A percentile compares a stretch with the other conserved stretches of the same genome.
phyloP scores from a whole-genome alignment of 53 echinoderm and acorn worm species.

The Holothuria scabra region DNA sequence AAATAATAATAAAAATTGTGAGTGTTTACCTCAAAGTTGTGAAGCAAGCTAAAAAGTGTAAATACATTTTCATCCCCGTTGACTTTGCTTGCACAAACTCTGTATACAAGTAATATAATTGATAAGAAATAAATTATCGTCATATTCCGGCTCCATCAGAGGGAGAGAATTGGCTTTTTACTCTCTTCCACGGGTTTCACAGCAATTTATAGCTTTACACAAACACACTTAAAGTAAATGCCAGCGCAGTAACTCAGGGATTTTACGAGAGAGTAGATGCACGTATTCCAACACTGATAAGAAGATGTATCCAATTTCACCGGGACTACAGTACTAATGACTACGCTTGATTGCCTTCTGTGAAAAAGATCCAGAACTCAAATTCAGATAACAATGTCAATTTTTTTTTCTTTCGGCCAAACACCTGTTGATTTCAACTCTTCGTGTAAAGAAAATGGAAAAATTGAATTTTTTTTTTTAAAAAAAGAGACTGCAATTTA shows the following conservation, averaged over 20 bases:
- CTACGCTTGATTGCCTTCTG: constrained; percentile 43
- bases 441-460: no score
- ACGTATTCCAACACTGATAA: constrained; percentile 36
- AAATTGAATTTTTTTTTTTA: no score
- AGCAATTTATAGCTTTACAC: constrained; percentile 50
- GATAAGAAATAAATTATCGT: constrained; percentile 49
- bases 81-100: constrained; percentile 44
- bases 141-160: constrained; percentile 44
- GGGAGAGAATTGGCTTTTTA: constrained; percentile 45
- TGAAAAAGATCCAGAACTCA: constrained; percentile 31
- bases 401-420: no score
- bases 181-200: constrained; percentile 26
- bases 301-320: constrained; percentile 32
- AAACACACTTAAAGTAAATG: constrained; percentile 53
- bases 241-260: constrained; percentile 45
- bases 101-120: constrained; percentile 26
- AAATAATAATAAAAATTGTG: constrained; percentile 47
- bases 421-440: constrained; percentile 36
- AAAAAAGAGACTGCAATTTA: no score
- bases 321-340: constrained; percentile 21
- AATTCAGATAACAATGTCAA: constrained; percentile 2
- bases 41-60: constrained; percentile 34
- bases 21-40: constrained; percentile 34
- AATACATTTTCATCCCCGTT: constrained; percentile 40
- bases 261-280: constrained; percentile 29